Percentiles rank a stretch among this genome's conserved stretches.
phyloP scores from a whole-genome alignment of 2,113 vertebrate species.

The Psettodes erumei region DNA sequence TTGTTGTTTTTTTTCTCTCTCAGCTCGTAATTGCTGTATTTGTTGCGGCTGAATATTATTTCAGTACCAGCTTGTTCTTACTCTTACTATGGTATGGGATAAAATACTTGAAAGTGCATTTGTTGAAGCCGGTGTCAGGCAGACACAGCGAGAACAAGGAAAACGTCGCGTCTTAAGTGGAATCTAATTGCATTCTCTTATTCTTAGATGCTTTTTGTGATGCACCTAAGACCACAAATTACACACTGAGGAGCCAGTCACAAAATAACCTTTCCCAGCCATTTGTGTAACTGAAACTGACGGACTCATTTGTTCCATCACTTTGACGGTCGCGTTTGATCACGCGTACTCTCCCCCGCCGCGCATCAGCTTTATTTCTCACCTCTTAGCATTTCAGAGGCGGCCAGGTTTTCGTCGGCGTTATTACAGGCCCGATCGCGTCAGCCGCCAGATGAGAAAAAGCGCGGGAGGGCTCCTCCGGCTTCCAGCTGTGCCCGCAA shows the following conservation, averaged over 20 bases:
- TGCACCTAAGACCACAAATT: conserved; percentile 15
- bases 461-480: conserved; percentile 15
- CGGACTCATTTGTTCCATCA: conserved; percentile 45
- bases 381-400: conserved; percentile 20
- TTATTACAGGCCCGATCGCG: conserved; percentile 21
- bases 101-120: background rate
- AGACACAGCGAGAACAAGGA: background rate
- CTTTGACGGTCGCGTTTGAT: conserved; percentile 51
- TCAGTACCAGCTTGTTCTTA: background rate
- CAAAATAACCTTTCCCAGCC: conserved; percentile 36
- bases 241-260: conserved; percentile 16
- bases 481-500: conserved; percentile 23
- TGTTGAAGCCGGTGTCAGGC: background rate
- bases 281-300: conserved; percentile 45
- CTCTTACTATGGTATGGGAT: background rate
- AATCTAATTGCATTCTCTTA: background rate
- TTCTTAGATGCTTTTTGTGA: conserved; percentile 30
- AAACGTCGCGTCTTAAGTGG: background rate
- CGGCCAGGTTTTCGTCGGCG: conserved; percentile 40
- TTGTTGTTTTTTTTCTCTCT: too few species aligned
- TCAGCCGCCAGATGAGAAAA: conserved; percentile 15
- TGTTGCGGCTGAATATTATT: background rate
- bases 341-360: background rate
- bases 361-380: conserved; percentile 37
- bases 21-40: background rate